Conservation (phyloP, 1,140 invertebrate species). For the Parapsyche elsis region DNA sequence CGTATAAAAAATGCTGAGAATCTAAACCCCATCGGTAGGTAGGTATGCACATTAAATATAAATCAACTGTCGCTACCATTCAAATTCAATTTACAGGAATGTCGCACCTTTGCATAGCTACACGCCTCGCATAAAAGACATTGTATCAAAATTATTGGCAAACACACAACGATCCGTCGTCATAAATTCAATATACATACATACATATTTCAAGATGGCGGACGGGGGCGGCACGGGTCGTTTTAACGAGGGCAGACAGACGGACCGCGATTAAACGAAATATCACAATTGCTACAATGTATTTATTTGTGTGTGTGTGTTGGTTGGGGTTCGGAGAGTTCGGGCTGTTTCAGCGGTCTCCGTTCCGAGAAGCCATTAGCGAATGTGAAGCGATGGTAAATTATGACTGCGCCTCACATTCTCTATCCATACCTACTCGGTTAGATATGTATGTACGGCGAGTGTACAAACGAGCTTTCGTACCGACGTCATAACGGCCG, state of each 20-base stretch:
- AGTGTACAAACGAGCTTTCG: conserved; percentile 20
- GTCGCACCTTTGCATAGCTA: too few relatives aligned
- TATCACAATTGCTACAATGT: conserved; percentile 39
- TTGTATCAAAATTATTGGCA: too few relatives aligned
- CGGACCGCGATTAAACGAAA: conserved; percentile 8
- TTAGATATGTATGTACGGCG: not conserved
- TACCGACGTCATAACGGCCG: conserved; percentile 32
- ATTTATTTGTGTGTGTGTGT: too few relatives aligned
- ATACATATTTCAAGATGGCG: not conserved
- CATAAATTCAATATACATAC: not conserved
- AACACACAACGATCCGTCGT: too few relatives aligned
- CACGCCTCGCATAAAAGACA: too few relatives aligned
- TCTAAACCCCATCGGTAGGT: too few relatives aligned
- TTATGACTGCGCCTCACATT: conserved; percentile 24
- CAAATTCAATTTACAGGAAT: too few relatives aligned
- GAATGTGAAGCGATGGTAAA: conserved; percentile 39
- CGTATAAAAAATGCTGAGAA: too few relatives aligned
- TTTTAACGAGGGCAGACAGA: conserved; percentile 7
- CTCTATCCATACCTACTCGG: not conserved
- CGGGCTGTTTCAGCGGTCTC: conserved; percentile 18
- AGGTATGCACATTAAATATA: too few relatives aligned
- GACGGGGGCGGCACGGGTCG: not conserved
- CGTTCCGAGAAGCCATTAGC: conserved; percentile 42
- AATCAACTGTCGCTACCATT: too few relatives aligned
- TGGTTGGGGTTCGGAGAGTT: too few relatives aligned